phyloP scores from a whole-genome alignment of 2,113 vertebrate genomes.

The Apaloderma vittatum region DNA sequence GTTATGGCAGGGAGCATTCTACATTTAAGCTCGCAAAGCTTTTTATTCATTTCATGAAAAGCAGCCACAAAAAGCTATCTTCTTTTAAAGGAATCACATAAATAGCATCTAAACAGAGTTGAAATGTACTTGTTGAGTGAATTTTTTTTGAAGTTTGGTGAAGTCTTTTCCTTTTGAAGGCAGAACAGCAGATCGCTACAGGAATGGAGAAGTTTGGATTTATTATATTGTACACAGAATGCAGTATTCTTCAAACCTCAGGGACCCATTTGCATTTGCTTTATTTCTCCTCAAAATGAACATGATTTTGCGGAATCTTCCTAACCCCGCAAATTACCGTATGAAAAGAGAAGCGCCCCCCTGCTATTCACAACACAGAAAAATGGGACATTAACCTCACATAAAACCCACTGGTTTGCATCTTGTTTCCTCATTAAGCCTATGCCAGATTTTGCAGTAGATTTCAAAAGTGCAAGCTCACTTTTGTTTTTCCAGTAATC shows the following conservation, averaged over 20 bases:
- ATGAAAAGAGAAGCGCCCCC: not conserved
- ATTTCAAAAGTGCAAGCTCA: slow-evolving; percentile 23
- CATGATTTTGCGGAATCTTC: not conserved
- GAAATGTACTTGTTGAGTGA: not conserved
- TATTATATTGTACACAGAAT: not conserved
- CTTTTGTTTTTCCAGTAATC: not conserved
- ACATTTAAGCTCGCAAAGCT: not conserved
- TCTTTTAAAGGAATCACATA: not conserved
- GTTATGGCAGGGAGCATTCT: rapidly evolving
- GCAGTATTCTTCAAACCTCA: not conserved
- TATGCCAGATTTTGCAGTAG: not conserved
- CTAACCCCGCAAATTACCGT: not conserved
- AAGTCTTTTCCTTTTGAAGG: not conserved
- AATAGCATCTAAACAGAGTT: not conserved
- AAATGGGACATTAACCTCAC: slow-evolving; percentile 57
- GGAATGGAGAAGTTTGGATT: not conserved
- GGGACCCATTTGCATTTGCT: slow-evolving; percentile 5
- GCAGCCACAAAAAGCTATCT: not conserved
- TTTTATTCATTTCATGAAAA: not conserved
- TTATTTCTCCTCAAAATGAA: slow-evolving; percentile 22
- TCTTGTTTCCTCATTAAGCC: slow-evolving; percentile 34
- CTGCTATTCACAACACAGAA: not conserved
- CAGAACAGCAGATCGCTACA: not conserved
- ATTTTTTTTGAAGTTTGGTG: not conserved
- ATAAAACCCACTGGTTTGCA: slow-evolving; percentile 37